These are phyloP conservation scores for Camelus dromedarius DNA, from an alignment of 2,113 vertebrate genomes.

Conservation along the genomic window DNA sequence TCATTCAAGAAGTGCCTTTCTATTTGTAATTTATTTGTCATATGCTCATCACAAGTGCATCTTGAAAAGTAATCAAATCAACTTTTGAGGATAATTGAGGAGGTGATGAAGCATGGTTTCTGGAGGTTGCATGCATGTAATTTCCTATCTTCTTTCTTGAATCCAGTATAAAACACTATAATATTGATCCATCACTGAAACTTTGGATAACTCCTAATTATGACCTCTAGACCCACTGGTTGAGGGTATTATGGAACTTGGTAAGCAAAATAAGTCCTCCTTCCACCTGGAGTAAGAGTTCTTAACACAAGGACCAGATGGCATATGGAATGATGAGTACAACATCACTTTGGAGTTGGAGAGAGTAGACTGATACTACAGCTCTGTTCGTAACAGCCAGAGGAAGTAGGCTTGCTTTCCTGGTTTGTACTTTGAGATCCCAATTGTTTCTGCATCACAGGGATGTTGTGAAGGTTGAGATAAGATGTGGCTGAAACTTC, in stretches of 20 bases:
- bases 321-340: neutral
- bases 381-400: neutral
- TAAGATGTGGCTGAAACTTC: neutral
- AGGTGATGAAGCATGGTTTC: neutral
- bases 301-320: neutral
- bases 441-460: neutral
- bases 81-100: slow-evolving; percentile 28
- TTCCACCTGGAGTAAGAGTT: neutral
- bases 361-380: neutral
- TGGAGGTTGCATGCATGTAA: neutral
- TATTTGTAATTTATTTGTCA: slow-evolving; percentile 48
- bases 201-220: neutral
- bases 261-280: neutral
- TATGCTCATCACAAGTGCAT: neutral
- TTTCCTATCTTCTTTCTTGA: neutral
- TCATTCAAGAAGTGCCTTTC: slow-evolving; percentile 20
- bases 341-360: neutral
- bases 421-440: neutral
- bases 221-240: neutral
- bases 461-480: neutral
- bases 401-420: neutral
- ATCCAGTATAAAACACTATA: neutral
- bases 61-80: slow-evolving; percentile 33
- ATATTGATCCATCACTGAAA: neutral
- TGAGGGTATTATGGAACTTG: neutral